Evolutionary conservation across 1,140 invertebrate genomes (phyloP), one percentile per base, ranked within the genome.

Genomic region (Drosophila nasuta): DNA sequence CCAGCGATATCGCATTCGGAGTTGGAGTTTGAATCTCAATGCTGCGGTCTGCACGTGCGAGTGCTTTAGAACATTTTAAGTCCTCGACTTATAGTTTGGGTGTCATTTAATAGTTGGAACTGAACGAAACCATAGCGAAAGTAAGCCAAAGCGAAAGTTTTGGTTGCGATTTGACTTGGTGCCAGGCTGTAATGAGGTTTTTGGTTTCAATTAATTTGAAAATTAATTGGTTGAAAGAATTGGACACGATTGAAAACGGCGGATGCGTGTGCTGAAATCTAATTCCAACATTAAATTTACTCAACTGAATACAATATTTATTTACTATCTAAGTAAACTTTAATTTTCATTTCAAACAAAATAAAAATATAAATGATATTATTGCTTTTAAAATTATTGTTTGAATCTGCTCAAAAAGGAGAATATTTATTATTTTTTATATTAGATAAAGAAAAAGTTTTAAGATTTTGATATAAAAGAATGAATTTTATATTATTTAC

Each of bases 21-120:
- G 17, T 20, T 5, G 48, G 33, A 48, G 25, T 33, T 17, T 30
- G 33, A 51, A 62, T 68, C 57, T 15, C 52, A 38, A 57, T 70
- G 41, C 20, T 33, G 33, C 35, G 48, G 30, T 10, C 17, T 46
- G 70, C 82, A 86, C 82, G 82, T 86, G 82, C 58, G 35, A 49
- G 64, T n/a, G 64, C 45, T 71, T 68, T 70, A 43, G 48, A 65
- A 35, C n/a, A 60, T 73, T 86, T 78, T 87, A 87, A 87, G 67
- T 64, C 72, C 76, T 62, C 56, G 62, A 88, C 83, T 87, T 87
- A 78, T 75, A 82, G 83, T 78, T 87, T 77, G 58, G 66, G 66
- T 66, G 48, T 59, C 52, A 57, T 68, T 76, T 68, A 62, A 59
- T 73, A 65, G 11, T 38, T 63, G 59, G 66, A 66, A 58, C 49